Evolutionary conservation across 1,140 invertebrate species (phyloP).

Genomic region (Conus ventricosus): DNA sequence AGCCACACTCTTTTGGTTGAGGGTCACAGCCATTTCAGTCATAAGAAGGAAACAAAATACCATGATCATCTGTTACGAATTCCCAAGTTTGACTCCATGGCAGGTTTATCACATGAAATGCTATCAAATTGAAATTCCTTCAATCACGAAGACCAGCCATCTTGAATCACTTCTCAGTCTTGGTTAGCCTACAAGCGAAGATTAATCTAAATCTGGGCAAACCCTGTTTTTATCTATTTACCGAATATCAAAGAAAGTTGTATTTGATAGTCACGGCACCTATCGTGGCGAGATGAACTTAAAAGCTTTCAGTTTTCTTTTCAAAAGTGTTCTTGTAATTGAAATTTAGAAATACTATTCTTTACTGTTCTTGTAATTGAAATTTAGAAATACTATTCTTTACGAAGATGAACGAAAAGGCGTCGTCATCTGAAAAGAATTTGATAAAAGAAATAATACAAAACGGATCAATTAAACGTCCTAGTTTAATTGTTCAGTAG

Average conservation of each 20-base stretch:
- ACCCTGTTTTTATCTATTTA: neutral
- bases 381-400: too few species aligned
- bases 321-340: too few species aligned
- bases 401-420: too few species aligned
- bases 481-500: too few species aligned
- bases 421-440: too few species aligned
- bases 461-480: too few species aligned
- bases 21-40: constrained; percentile 7
- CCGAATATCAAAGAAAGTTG: neutral
- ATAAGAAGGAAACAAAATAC: neutral
- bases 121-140: neutral
- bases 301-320: too few species aligned
- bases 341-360: too few species aligned
- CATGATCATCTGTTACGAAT: neutral
- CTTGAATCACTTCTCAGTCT: constrained; percentile 15
- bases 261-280: too few species aligned
- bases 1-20: constrained; percentile 1
- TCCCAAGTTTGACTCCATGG: neutral
- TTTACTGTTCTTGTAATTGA: too few species aligned
- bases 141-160: neutral
- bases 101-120: neutral
- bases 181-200: neutral
- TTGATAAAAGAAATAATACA: too few species aligned
- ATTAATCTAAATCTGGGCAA: neutral
- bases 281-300: too few species aligned